Evolutionary conservation across 2,888 invertebrate genomes (phyloP).

Genomic region (Thymelicus sylvestris): DNA sequence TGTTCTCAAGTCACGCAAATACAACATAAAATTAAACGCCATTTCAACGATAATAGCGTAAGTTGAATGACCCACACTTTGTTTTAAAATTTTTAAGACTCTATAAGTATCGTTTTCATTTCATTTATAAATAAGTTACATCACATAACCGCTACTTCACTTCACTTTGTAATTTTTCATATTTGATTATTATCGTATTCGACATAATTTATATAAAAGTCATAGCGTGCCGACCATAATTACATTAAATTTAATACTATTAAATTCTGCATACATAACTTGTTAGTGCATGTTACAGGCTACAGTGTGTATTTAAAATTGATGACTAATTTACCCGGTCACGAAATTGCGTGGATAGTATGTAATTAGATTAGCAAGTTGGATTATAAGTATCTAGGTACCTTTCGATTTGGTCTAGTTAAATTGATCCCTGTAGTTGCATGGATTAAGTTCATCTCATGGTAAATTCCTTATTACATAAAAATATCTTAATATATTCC

Average conservation of each 20-base stretch:
- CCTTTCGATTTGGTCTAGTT: neutral
- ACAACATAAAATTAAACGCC: too few species aligned
- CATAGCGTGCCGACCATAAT: constrained; percentile 13
- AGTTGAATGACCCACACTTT: too few species aligned
- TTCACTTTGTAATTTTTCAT: neutral
- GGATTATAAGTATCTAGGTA: neutral
- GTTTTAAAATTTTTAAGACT: too few species aligned
- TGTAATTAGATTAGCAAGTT: neutral
- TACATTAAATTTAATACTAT: constrained; percentile 7
- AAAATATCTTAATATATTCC: too few species aligned
- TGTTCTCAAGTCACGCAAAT: too few species aligned
- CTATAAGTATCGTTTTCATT: too few species aligned
- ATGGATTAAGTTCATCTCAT: too few species aligned
- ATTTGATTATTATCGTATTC: constrained; percentile 4
- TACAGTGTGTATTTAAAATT: neutral
- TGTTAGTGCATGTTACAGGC: constrained; percentile 1
- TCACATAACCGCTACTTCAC: neutral
- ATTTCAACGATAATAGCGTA: too few species aligned
- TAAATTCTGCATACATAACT: constrained; percentile 8
- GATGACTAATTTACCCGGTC: constrained; percentile 8
- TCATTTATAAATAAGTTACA: too few species aligned
- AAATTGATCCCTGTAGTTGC: neutral
- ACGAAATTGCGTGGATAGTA: neutral
- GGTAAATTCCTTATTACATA: too few species aligned
- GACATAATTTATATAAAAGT: constrained; percentile 14